These are phyloP conservation scores for Ramphastos sulfuratus DNA, from an alignment of 2,113 vertebrate genomes.

Conservation along the genomic window DNA sequence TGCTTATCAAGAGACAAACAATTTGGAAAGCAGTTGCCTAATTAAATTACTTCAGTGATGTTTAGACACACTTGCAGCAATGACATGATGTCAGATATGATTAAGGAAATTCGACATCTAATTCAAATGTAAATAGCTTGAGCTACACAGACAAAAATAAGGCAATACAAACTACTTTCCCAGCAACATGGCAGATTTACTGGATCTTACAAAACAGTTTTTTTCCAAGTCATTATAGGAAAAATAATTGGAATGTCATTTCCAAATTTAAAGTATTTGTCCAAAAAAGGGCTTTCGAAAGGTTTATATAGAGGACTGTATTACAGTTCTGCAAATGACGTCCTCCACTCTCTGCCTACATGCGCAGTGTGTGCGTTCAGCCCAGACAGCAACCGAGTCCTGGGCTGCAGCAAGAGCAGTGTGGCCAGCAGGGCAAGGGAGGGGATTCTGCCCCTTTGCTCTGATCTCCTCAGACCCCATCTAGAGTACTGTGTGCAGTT, in stretches of 20 bases:
- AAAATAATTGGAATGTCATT: not conserved
- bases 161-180: not conserved
- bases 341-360: not conserved
- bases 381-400: no score
- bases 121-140: not conserved
- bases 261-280: not conserved
- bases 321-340: not conserved
- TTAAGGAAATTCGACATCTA: not conserved
- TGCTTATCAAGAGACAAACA: not conserved
- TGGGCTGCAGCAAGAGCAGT: no score
- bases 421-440: no score
- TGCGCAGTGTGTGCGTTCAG: no score
- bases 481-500: no score
- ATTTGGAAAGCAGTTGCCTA: not conserved
- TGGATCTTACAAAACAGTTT: not conserved
- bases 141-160: not conserved
- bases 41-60: not conserved
- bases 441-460: no score
- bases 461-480: no score
- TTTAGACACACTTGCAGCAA: not conserved
- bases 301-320: not conserved
- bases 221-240: not conserved
- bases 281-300: not conserved
- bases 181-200: not conserved
- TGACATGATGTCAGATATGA: not conserved